Evolutionary conservation across 1,140 invertebrate species (phyloP).

Genomic region (honey bee (Apis mellifera)): DNA sequence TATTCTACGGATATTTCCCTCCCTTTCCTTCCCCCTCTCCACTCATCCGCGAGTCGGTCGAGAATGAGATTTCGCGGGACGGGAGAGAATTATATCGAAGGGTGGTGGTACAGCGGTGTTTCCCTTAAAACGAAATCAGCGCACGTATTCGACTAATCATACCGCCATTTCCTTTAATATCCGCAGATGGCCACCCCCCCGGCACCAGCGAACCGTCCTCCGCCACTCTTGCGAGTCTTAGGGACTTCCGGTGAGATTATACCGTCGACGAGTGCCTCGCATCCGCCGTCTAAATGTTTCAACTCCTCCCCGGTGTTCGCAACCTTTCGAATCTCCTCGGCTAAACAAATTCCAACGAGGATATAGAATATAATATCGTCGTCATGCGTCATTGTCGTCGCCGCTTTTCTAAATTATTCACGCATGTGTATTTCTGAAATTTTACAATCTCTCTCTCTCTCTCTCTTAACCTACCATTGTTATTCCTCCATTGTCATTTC

Average conservation of each 20-base stretch:
- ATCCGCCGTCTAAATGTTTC: conserved; percentile 77
- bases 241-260: conserved; percentile 78
- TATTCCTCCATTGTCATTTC: too few relatives aligned
- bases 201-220: conserved; percentile 40
- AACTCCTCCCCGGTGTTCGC: conserved; percentile 23
- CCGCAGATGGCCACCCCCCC: conserved; percentile 73
- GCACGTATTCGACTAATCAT: conserved; percentile 82
- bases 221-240: conserved; percentile 74
- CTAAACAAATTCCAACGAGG: not conserved
- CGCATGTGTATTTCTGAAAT: too few relatives aligned
- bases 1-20: not conserved
- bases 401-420: too few relatives aligned
- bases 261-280: conserved; percentile 69
- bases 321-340: conserved; percentile 30
- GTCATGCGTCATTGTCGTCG: too few relatives aligned
- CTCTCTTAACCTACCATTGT: too few relatives aligned
- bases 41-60: too few relatives aligned
- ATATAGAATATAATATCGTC: not conserved
- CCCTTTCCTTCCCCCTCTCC: too few relatives aligned
- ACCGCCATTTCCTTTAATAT: conserved; percentile 83
- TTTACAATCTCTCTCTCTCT: too few relatives aligned
- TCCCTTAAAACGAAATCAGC: conserved; percentile 76
- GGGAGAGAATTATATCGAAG: conserved; percentile 12
- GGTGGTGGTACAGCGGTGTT: not conserved
- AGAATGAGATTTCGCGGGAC: not conserved